Conservation (phyloP, 1,140 invertebrate genomes). For the Drosophila ercepeae region DNA sequence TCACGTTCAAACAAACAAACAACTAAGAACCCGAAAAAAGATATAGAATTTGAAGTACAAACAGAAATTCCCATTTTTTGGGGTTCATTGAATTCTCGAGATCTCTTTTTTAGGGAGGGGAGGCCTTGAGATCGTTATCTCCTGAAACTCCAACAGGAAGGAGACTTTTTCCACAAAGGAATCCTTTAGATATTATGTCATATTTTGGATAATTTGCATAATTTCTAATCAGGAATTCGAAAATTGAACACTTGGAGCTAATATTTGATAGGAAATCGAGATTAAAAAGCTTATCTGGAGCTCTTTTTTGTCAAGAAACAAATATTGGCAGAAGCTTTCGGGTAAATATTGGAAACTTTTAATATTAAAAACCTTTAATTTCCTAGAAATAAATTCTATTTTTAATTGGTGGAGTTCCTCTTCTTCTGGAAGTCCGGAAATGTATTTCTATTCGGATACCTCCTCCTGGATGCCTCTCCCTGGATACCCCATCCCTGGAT, state of each 20-base stretch:
- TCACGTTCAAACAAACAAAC: conserved; percentile 58
- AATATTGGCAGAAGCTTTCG: background rate
- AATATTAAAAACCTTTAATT: background rate
- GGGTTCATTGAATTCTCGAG: conserved; percentile 12
- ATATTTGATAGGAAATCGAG: background rate
- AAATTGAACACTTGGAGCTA: background rate
- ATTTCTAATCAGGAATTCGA: too few species aligned
- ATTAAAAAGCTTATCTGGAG: background rate
- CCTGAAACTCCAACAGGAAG: too few species aligned
- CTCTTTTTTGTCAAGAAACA: background rate
- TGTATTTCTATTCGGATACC: too few species aligned
- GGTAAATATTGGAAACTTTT: background rate
- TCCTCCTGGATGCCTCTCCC: too few species aligned
- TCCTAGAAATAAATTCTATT: background rate
- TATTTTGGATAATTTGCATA: too few species aligned
- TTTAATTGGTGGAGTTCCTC: background rate
- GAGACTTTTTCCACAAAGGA: background rate
- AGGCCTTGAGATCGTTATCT: background rate
- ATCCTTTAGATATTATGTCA: background rate
- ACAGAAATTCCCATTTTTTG: conserved; percentile 21
- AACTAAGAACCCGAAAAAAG: conserved; percentile 13
- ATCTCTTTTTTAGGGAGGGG: background rate
- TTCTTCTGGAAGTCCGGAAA: conserved; percentile 11
- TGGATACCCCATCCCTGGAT: conserved; percentile 15
- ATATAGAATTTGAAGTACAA: conserved; percentile 43